Conservation (phyloP, 2,888 invertebrate genomes). For the Aphrophora alni region DNA sequence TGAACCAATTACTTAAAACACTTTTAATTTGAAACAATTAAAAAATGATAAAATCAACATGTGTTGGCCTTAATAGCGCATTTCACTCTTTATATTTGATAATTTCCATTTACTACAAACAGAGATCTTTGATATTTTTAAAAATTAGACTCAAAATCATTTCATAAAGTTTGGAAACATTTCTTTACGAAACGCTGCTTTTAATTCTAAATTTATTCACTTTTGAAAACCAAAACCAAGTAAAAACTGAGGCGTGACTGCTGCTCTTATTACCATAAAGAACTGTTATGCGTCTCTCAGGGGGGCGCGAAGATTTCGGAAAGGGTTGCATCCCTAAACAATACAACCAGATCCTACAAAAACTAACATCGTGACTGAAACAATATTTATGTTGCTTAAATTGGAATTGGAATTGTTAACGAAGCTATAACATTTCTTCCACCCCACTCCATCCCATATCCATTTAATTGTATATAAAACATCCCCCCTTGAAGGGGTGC, state of each 20-base stretch:
- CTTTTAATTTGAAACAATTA: too few relatives aligned
- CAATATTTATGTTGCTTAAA: constrained; percentile 29
- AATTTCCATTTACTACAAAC: too few relatives aligned
- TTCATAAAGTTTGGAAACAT: too few relatives aligned
- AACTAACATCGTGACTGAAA: background rate
- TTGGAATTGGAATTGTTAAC: constrained; percentile 27
- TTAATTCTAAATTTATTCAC: background rate
- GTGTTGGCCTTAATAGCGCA: too few relatives aligned
- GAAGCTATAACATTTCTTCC: background rate
- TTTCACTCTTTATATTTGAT: too few relatives aligned
- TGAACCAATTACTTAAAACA: too few relatives aligned
- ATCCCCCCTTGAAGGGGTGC: background rate
- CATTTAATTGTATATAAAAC: background rate
- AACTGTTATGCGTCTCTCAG: too few relatives aligned
- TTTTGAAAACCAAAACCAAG: background rate
- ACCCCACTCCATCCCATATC: background rate
- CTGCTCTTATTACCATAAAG: background rate
- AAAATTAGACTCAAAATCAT: too few relatives aligned
- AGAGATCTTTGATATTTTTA: too few relatives aligned
- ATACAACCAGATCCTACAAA: background rate
- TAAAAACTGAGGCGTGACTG: background rate
- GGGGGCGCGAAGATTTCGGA: background rate
- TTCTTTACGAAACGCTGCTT: background rate
- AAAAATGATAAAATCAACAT: too few relatives aligned
- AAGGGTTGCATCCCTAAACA: background rate